phyloP scores from a whole-genome alignment of 2,888 invertebrate genomes.

The Hydraecia micacea region DNA sequence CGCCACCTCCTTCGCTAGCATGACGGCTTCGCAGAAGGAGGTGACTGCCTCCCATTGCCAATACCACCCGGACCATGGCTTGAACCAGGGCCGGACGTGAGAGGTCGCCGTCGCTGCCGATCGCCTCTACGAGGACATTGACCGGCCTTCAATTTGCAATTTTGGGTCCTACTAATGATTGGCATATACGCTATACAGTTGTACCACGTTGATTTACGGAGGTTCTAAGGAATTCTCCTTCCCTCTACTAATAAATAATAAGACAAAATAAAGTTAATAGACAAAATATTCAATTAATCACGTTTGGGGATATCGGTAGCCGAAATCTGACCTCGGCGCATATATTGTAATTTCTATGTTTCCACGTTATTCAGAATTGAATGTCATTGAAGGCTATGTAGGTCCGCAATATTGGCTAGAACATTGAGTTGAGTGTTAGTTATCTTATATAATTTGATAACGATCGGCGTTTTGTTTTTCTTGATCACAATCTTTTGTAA shows the following conservation, averaged over 20 bases:
- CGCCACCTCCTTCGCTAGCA: too few species aligned
- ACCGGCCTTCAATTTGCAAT: neutral
- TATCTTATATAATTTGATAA: neutral
- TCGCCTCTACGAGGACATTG: too few species aligned
- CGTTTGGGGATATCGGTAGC: neutral
- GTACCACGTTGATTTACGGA: neutral
- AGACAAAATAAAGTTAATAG: neutral
- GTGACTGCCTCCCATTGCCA: too few species aligned
- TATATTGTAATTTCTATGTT: neutral
- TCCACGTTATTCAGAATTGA: neutral
- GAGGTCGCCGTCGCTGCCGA: too few species aligned
- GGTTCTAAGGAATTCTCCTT: neutral
- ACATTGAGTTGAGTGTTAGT: neutral
- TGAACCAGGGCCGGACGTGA: too few species aligned
- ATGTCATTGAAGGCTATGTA: neutral
- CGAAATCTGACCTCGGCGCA: neutral
- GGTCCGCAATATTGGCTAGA: neutral
- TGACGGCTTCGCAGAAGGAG: too few species aligned
- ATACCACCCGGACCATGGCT: too few species aligned
- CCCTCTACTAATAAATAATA: neutral
- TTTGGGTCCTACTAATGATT: neutral
- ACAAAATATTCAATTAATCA: neutral
- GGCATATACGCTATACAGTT: neutral
- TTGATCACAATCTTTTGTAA: neutral
- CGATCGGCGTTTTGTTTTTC: neutral